These are phyloP conservation scores for Anthrax anthrax DNA, from an alignment of 2,888 invertebrate genomes.

Conservation along the genomic window DNA sequence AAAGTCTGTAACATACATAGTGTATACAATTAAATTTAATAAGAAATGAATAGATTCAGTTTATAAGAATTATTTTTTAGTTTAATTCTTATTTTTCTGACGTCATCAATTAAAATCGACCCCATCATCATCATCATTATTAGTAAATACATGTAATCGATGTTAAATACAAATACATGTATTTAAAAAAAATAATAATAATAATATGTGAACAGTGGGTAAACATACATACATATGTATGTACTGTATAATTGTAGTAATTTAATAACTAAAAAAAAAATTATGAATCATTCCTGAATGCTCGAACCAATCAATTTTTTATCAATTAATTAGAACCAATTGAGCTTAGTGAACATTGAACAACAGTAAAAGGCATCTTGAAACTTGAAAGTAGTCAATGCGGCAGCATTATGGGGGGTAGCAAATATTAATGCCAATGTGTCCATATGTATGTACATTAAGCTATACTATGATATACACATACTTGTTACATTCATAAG, in stretches of 20 bases:
- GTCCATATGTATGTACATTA: too few relatives aligned
- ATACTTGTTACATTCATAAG: too few relatives aligned
- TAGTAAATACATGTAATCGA: not conserved
- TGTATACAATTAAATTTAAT: too few relatives aligned
- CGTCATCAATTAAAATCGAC: not conserved
- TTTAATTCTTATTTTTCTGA: not conserved
- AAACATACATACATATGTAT: not conserved
- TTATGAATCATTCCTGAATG: slow-evolving; percentile 7
- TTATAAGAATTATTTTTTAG: too few relatives aligned
- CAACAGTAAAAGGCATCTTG: not conserved
- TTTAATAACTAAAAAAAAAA: not conserved
- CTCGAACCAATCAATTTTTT: slow-evolving; percentile 11
- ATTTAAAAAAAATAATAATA: too few relatives aligned
- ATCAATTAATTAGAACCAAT: slow-evolving; percentile 12
- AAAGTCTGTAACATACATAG: too few relatives aligned
- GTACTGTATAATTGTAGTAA: not conserved
- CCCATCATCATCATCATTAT: not conserved
- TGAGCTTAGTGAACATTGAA: slow-evolving; percentile 3
- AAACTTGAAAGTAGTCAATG: too few relatives aligned
- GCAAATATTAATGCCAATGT: too few relatives aligned
- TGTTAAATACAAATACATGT: not conserved
- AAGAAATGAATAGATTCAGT: too few relatives aligned
- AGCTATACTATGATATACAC: too few relatives aligned
- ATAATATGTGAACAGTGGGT: too few relatives aligned
- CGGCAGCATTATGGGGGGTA: too few relatives aligned